Percentiles rank a stretch among this genome's conserved stretches.
Evolutionary conservation across 2,113 vertebrate species (phyloP).

Genomic region (human (Homo sapiens)): DNA sequence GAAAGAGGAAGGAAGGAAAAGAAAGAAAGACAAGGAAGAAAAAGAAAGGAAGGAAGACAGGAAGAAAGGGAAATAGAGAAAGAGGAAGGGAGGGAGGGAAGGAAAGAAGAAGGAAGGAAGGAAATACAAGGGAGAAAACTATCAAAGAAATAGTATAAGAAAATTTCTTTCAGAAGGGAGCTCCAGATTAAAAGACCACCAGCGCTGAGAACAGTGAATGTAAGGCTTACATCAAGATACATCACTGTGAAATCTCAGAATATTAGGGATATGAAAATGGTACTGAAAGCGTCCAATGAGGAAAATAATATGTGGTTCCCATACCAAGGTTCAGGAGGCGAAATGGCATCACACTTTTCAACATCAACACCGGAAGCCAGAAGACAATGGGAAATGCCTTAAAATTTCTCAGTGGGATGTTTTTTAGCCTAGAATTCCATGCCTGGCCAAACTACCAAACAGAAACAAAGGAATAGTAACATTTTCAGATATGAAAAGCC

Average conservation of each 20-base stretch:
- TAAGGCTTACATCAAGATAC: background rate
- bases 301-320: background rate
- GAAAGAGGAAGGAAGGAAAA: too few species aligned
- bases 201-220: background rate
- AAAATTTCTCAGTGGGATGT: background rate
- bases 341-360: background rate
- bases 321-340: background rate
- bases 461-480: background rate
- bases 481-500: background rate
- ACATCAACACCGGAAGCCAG: background rate
- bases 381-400: background rate
- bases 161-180: background rate
- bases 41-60: too few species aligned
- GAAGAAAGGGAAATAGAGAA: too few species aligned
- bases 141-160: background rate
- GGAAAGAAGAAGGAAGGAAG: too few species aligned
- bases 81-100: fast-evolving
- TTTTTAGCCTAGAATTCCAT: background rate
- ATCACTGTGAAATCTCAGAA: background rate
- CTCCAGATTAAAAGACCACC: background rate
- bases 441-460: background rate
- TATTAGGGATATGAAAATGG: background rate
- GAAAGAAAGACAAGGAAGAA: too few species aligned
- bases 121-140: background rate
- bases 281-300: background rate